Evolutionary conservation across 2,888 invertebrate genomes (phyloP).

Genomic region (Latrodectus elegans): DNA sequence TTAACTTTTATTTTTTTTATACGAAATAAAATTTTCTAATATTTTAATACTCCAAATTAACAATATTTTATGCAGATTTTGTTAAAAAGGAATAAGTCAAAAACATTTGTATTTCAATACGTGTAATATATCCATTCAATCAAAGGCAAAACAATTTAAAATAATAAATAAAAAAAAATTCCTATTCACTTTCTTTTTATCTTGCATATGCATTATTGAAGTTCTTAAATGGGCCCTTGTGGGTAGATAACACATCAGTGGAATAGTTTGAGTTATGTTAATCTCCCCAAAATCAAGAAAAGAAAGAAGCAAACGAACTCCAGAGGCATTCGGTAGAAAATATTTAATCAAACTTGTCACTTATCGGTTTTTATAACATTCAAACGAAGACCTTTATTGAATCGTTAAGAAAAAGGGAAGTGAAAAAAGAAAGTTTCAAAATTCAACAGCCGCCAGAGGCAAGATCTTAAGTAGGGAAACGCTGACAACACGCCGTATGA

Average conservation of each 20-base stretch:
- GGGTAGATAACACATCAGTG: slow-evolving; percentile 23
- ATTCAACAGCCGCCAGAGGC: slow-evolving; percentile 31
- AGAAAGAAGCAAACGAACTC: slow-evolving; percentile 13
- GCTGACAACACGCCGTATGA: slow-evolving; percentile 53
- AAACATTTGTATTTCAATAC: too few relatives aligned
- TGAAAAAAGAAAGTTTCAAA: slow-evolving; percentile 33
- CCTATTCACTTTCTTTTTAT: neutral
- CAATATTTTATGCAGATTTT: too few relatives aligned
- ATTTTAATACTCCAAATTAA: too few relatives aligned
- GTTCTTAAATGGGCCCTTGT: slow-evolving; percentile 21
- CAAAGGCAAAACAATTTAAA: neutral
- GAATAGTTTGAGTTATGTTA: slow-evolving; percentile 39
- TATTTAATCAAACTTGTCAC: slow-evolving; percentile 64
- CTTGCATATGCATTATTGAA: neutral
- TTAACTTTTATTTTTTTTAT: too few relatives aligned
- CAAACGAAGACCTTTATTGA: slow-evolving; percentile 58
- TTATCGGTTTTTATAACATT: slow-evolving; percentile 57
- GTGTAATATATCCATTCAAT: too few relatives aligned
- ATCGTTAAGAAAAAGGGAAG: slow-evolving; percentile 43
- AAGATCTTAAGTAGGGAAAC: slow-evolving; percentile 26
- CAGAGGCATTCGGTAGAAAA: slow-evolving; percentile 50
- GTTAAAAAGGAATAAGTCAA: too few relatives aligned
- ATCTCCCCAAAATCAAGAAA: slow-evolving; percentile 14
- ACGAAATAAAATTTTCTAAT: too few relatives aligned
- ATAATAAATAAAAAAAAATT: neutral